These are phyloP conservation scores for Cydia splendana DNA, from an alignment of 1,140 invertebrate genomes.

Conservation along the genomic window DNA sequence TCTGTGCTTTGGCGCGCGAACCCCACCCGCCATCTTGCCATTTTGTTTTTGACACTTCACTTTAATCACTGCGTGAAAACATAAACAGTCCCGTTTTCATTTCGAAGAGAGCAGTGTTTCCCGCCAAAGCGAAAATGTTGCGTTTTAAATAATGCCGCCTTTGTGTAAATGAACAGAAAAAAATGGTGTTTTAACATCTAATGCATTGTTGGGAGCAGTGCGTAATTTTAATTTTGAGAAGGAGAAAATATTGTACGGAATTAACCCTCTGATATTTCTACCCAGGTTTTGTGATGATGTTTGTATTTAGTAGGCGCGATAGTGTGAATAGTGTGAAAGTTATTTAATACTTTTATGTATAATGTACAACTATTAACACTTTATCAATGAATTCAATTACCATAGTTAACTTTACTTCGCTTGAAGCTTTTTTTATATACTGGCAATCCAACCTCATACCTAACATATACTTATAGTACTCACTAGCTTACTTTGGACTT, in stretches of 20 bases:
- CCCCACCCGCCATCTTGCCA: conserved; percentile 54
- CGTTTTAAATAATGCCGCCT: conserved; percentile 60
- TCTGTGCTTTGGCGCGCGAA: conserved; percentile 41
- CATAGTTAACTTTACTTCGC: too few species aligned
- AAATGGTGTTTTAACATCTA: conserved; percentile 56
- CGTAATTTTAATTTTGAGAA: conserved; percentile 11
- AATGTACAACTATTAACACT: too few species aligned
- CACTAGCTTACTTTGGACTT: too few species aligned
- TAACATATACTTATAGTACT: too few species aligned
- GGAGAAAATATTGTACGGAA: not conserved
- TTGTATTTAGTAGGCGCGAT: too few species aligned
- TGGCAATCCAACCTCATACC: too few species aligned
- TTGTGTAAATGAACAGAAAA: conserved; percentile 59
- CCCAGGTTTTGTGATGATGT: not conserved
- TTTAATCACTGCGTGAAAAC: conserved; percentile 77
- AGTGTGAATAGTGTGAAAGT: too few species aligned
- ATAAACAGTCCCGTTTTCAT: conserved; percentile 74
- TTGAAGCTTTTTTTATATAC: too few species aligned
- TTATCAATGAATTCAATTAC: too few species aligned
- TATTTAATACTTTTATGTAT: too few species aligned
- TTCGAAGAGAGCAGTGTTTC: conserved; percentile 71
- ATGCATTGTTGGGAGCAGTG: not conserved
- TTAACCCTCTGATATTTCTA: not conserved
- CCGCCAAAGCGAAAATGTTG: conserved; percentile 54
- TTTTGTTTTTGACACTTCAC: conserved; percentile 79